Conservation (phyloP, 2,888 invertebrate species). For the Mystacides longicornis region DNA sequence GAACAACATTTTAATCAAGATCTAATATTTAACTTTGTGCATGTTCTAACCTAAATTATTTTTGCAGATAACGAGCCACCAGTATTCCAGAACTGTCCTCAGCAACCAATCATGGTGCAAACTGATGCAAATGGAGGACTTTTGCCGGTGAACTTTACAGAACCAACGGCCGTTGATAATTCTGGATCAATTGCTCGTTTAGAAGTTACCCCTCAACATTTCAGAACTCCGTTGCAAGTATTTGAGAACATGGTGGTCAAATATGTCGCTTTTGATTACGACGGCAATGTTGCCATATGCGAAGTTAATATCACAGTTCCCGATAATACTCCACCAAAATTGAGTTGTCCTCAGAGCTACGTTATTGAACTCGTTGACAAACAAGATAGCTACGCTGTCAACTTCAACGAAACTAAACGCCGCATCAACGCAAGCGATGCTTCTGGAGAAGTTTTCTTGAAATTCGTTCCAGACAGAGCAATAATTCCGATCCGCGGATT, state of each 20-base stretch:
- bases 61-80: conserved; percentile 86
- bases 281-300: conserved; percentile 95
- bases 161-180: conserved; percentile 91
- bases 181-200: conserved; percentile 89
- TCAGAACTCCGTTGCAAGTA: conserved; percentile 78
- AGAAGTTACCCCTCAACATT: conserved; percentile 87
- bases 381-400: conserved; percentile 84
- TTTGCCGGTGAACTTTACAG: conserved; percentile 84
- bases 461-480: conserved; percentile 76
- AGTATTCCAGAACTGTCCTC: conserved; percentile 93
- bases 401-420: conserved; percentile 82
- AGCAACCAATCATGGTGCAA: conserved; percentile 82
- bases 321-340: conserved; percentile 82
- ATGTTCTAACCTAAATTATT: conserved; percentile 2
- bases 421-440: conserved; percentile 82
- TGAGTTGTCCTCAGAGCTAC: conserved; percentile 90
- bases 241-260: conserved; percentile 89
- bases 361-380: conserved; percentile 86
- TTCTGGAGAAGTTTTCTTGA: conserved; percentile 79
- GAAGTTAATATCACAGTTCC: conserved; percentile 93
- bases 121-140: conserved; percentile 86
- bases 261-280: conserved; percentile 95
- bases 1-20: conserved; percentile 27
- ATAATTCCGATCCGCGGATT: conserved; percentile 79
- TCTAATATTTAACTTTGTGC: not conserved